A percentile compares a stretch with the other conserved stretches of the same genome.
phyloP scores from a whole-genome alignment of 2,888 invertebrate genomes.

The Steinernema hermaphroditum region DNA sequence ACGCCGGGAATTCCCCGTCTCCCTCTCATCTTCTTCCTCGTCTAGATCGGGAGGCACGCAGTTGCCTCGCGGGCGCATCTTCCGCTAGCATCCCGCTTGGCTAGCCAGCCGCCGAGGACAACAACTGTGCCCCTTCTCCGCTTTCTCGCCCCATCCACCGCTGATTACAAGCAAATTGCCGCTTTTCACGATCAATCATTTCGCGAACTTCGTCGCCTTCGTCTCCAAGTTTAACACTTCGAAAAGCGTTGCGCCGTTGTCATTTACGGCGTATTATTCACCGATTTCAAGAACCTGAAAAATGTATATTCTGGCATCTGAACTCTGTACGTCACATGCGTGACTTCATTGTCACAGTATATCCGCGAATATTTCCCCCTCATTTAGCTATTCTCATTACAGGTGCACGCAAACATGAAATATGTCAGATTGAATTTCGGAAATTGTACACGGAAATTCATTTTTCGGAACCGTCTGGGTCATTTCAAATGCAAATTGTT shows the following conservation, averaged over 20 bases:
- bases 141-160: constrained; percentile 18
- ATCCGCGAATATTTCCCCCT: too few species aligned
- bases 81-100: not conserved
- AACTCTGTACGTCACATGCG: too few species aligned
- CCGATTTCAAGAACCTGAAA: too few species aligned
- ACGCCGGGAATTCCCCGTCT: not conserved
- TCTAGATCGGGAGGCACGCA: not conserved
- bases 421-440: too few species aligned
- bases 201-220: not conserved
- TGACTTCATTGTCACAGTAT: too few species aligned
- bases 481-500: too few species aligned
- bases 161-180: constrained; percentile 26
- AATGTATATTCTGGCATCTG: too few species aligned
- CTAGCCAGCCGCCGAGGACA: constrained; percentile 1
- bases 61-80: constrained; percentile 13
- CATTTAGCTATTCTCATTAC: too few species aligned
- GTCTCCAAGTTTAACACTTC: not conserved
- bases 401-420: too few species aligned
- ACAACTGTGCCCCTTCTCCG: constrained; percentile 23
- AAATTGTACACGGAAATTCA: too few species aligned
- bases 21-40: not conserved
- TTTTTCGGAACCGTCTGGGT: too few species aligned
- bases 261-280: too few species aligned
- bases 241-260: not conserved
- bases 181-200: constrained; percentile 26